phyloP scores from a whole-genome alignment of 2,888 invertebrate genomes.

The Caenorhabditis wallacei region DNA sequence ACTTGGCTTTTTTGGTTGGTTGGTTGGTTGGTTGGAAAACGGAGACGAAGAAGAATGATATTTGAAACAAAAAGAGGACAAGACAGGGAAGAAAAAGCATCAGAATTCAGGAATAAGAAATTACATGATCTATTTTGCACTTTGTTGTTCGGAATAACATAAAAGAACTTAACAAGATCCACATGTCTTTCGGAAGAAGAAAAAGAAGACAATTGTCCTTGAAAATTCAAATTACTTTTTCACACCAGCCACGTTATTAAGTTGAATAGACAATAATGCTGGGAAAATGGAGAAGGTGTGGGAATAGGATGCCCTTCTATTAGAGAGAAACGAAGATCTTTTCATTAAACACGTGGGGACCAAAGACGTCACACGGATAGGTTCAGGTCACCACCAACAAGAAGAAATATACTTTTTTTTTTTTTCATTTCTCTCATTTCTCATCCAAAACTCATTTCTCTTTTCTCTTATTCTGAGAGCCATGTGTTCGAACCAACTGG shows the following conservation, averaged over 20 bases:
- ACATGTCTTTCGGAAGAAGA: constrained; percentile 24
- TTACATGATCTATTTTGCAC: background rate
- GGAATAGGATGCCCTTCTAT: background rate
- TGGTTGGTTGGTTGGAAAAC: background rate
- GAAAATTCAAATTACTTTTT: constrained; percentile 1
- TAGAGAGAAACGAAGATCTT: background rate
- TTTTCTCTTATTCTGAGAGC: constrained; percentile 5
- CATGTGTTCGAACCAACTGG: constrained; percentile 25
- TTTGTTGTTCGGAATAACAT: constrained; percentile 3
- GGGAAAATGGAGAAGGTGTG: background rate
- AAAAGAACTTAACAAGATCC: constrained; percentile 37
- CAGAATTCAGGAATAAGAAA: background rate
- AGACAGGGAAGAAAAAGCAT: background rate
- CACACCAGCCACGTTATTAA: background rate
- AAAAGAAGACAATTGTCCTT: too few species aligned
- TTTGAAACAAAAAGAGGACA: background rate
- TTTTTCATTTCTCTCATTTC: constrained; percentile 6
- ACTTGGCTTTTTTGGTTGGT: background rate
- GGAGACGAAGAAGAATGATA: background rate
- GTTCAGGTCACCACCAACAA: constrained; percentile 14
- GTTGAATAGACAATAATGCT: background rate
- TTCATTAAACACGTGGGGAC: constrained; percentile 2
- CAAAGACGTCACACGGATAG: constrained; percentile 19
- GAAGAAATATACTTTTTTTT: constrained; percentile 15
- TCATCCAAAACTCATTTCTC: background rate